phyloP scores from a whole-genome alignment of 2,797 vertebrate species.

The Galaxias olidus region DNA sequence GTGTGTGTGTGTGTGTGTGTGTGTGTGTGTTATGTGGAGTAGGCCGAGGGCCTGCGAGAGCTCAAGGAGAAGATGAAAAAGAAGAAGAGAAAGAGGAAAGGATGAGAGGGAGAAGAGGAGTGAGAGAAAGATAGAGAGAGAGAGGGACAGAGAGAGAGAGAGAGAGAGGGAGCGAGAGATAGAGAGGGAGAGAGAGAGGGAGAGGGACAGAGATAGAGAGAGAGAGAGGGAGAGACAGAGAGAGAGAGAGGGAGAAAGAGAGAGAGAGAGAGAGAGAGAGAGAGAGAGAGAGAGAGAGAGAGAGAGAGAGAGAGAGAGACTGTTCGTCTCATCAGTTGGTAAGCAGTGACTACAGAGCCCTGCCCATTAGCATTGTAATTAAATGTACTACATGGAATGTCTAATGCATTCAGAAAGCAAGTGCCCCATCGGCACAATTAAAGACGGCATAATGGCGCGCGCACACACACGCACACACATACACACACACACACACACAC shows the following conservation, averaged over 20 bases:
- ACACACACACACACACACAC: conserved; percentile 10
- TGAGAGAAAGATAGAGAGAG: conserved; percentile 13
- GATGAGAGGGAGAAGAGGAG: conserved; percentile 21
- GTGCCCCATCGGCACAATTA: not conserved
- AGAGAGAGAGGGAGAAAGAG: too few relatives aligned
- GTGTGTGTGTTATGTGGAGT: conserved; percentile 34
- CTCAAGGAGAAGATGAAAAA: conserved; percentile 36
- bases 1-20: conserved; percentile 35
- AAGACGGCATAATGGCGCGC: not conserved
- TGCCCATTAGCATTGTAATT: conserved; percentile 40
- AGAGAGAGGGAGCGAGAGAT: too few relatives aligned
- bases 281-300: too few relatives aligned
- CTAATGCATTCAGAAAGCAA: conserved; percentile 15
- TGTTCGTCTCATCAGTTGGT: too few relatives aligned
- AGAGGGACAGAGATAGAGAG: too few relatives aligned
- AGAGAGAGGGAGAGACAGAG: too few relatives aligned
- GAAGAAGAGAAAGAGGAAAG: conserved; percentile 36
- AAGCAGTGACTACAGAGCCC: not conserved
- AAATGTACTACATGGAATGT: conserved; percentile 37
- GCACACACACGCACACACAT: conserved; percentile 3
- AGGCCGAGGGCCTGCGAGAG: too few relatives aligned
- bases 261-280: too few relatives aligned
- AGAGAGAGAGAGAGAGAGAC: too few relatives aligned
- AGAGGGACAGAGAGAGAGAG: not conserved
- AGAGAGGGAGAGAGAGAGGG: too few relatives aligned